phyloP scores from a whole-genome alignment of 2,888 invertebrate genomes.

The Crepidodera aurea region DNA sequence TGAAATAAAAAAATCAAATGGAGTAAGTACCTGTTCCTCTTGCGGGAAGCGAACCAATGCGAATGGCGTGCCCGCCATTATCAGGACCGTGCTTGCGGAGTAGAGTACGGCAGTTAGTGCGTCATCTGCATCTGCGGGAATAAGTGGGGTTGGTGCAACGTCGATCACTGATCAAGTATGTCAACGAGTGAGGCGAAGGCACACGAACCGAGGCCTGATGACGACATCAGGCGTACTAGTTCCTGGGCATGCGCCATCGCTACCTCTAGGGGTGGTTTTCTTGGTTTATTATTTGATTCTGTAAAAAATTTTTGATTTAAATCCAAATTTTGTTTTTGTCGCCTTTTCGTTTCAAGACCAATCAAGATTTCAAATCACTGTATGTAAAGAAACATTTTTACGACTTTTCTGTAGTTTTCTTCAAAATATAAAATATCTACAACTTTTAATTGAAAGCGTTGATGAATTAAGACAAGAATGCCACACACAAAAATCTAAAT shows the following conservation, averaged over 20 bases:
- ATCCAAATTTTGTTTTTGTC: background rate
- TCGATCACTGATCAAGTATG: slow-evolving; percentile 72
- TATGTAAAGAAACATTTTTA: no score
- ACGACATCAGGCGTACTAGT: slow-evolving; percentile 89
- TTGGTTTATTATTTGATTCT: slow-evolving; percentile 92
- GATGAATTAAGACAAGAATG: no score
- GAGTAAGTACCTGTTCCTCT: slow-evolving; percentile 40
- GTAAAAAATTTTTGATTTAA: slow-evolving; percentile 44
- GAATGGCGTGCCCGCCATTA: background rate
- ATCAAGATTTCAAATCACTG: no score
- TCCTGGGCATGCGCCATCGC: slow-evolving; percentile 90
- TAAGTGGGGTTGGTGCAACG: slow-evolving; percentile 26
- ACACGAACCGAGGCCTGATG: slow-evolving; percentile 88
- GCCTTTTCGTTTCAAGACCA: no score
- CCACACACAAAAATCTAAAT: no score
- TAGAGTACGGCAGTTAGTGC: slow-evolving; percentile 45
- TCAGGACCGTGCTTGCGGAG: slow-evolving; percentile 18
- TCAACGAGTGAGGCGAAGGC: slow-evolving; percentile 93
- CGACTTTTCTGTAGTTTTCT: no score
- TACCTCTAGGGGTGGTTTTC: slow-evolving; percentile 91
- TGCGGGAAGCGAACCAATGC: slow-evolving; percentile 28
- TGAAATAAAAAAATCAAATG: slow-evolving; percentile 17
- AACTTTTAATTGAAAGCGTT: no score
- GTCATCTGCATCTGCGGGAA: slow-evolving; percentile 21
- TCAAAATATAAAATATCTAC: no score